Conservation (phyloP, 2,113 vertebrate species). For the Crotalus horridus region DNA sequence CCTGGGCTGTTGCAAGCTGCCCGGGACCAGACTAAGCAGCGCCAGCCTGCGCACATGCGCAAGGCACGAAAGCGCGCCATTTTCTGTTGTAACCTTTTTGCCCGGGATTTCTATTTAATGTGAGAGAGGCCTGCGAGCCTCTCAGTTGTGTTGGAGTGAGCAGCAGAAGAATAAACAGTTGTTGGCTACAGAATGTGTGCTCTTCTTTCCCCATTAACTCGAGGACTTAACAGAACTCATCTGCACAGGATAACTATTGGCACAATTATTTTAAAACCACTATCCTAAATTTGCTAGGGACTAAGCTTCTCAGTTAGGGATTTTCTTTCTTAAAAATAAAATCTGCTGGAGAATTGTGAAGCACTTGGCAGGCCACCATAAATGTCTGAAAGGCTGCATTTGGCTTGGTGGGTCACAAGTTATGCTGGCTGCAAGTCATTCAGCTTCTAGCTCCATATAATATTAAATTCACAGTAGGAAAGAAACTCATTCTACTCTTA, state of each 20-base stretch:
- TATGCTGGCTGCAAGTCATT: neutral
- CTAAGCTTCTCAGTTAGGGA: neutral
- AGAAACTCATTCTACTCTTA: neutral
- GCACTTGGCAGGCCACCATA: neutral
- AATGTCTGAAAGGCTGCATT: neutral
- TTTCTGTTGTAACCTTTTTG: too few species aligned
- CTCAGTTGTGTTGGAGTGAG: too few species aligned
- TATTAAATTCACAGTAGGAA: neutral
- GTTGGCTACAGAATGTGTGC: too few species aligned
- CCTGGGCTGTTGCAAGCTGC: too few species aligned
- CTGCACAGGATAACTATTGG: neutral
- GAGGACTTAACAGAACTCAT: neutral
- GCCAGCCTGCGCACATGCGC: too few species aligned
- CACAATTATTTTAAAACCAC: neutral
- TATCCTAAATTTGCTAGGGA: neutral
- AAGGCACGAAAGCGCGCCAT: too few species aligned
- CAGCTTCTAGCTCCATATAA: neutral
- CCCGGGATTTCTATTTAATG: too few species aligned
- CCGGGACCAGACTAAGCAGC: too few species aligned
- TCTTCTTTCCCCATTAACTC: too few species aligned
- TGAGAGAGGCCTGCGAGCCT: too few species aligned
- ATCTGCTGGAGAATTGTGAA: neutral
- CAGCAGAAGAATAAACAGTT: too few species aligned
- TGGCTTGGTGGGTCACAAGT: neutral
- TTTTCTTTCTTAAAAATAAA: neutral